Base-by-base conservation (phyloP, 2,797 vertebrate species). In the Gymnoscopelus microlampas region DNA sequence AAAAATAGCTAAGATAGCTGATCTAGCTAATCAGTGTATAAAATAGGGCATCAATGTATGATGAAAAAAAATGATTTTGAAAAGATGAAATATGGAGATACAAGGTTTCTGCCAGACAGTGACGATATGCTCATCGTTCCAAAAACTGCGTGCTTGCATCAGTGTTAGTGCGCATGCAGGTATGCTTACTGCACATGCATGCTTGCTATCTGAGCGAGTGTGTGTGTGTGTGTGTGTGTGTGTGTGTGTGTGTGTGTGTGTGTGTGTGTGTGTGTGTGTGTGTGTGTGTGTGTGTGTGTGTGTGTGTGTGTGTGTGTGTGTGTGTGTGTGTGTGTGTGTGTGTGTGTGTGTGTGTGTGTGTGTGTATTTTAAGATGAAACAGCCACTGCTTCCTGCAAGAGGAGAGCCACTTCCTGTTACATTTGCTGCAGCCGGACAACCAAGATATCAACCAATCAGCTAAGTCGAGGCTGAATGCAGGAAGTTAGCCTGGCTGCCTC, bases 401-500 rank as follows among this genome's bases (percentile, higher is more conserved):
- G 75, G 87, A 80, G 77, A 88, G 77, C 82, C 80, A 91, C 91
- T 92, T 92, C 89, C 90, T 91, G 89, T 91, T 83, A 87, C 88
- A 77, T 84, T 63, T 85, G 88, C 85, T 55, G 70, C 26, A 60
- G 85, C 78, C 82, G 84, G 89, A 86, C 86, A 89, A 85, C 86
- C 84, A 60, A 89, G 85, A 87, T 90, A 89, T 90, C 83, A 83
- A 6, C 89, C 90, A 90, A 92, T 92, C 85, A 88, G 82, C 81
- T 79, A 61, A 74, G 86, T 70, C 23, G 71, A 82, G 71, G 84
- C 77, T 86, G 89, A 87, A 89, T 88, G 81, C 88, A 93, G 92
- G 92, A 93, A 93, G 92, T 92, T 70, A 89, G 87, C 83, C 81
- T 87, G 88, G 87, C 91, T 89, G 88, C 88, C 87, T 90, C 77